A percentile compares a stretch with the other conserved stretches of the same genome.
Conservation (phyloP, 2,797 vertebrate genomes). For the Spondyliosoma cantharus region DNA sequence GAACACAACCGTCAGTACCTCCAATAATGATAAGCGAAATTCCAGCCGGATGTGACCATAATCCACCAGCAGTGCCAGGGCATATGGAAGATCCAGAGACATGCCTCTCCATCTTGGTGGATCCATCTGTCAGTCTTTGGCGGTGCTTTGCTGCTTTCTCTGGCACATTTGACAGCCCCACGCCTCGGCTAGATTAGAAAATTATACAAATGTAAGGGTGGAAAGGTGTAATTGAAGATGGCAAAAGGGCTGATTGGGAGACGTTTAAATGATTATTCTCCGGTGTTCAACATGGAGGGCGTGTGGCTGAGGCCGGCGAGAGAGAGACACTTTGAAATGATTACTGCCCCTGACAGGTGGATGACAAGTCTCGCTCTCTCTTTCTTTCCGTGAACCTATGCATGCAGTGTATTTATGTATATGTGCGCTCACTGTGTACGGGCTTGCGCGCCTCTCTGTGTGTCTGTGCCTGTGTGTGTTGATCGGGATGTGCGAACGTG, state of each 20-base stretch:
- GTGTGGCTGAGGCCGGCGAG: slow-evolving; percentile 89
- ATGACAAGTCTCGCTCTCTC: slow-evolving; percentile 69
- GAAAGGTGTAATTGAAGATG: slow-evolving; percentile 99
- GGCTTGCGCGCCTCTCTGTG: slow-evolving; percentile 3
- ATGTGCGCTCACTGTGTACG: not conserved
- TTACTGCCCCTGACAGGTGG: slow-evolving; percentile 90
- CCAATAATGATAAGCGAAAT: slow-evolving; percentile 31
- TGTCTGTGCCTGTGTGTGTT: slow-evolving; percentile 28
- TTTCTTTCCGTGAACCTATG: slow-evolving; percentile 51
- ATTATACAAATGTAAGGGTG: slow-evolving; percentile 98
- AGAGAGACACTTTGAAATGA: slow-evolving; percentile 91
- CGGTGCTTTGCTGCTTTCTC: slow-evolving; percentile 86
- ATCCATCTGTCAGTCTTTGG: slow-evolving; percentile 94
- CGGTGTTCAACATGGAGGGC: slow-evolving; percentile 92
- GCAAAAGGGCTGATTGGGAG: slow-evolving; percentile 96
- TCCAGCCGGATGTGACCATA: slow-evolving; percentile 59
- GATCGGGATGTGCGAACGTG: slow-evolving; percentile 36
- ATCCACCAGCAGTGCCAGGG: slow-evolving; percentile 58
- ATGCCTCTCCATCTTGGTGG: slow-evolving; percentile 85
- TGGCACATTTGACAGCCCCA: slow-evolving; percentile 83
- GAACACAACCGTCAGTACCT: slow-evolving; percentile 30
- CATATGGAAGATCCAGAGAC: slow-evolving; percentile 66
- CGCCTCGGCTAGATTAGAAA: slow-evolving; percentile 95
- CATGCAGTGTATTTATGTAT: slow-evolving; percentile 14
- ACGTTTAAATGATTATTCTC: slow-evolving; percentile 98